Evolutionary conservation across 2,888 invertebrate genomes (phyloP), one percentile per base, ranked within the genome.

Genomic region (Drosophila paranaensis): DNA sequence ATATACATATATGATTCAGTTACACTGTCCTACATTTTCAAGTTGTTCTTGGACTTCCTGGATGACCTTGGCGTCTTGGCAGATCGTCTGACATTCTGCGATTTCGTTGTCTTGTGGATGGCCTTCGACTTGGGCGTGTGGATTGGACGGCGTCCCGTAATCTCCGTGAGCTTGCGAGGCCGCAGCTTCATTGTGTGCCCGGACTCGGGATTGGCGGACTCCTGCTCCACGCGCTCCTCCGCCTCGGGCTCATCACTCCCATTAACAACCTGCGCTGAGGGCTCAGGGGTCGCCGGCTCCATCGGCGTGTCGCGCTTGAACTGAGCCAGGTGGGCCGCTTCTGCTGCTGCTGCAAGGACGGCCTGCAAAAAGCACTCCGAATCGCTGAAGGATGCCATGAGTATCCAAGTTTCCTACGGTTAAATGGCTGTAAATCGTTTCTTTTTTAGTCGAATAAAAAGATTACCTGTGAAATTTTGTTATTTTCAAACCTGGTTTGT

Each of bases 201-300:
- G 5, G 25, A 10, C 9, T 27, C 5, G 30, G n/a, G 10, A 9
- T 6, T 20, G 11, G 11, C 11, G 11, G 11, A 6, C 45, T 20
- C 6, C 43, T 11, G 11, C 43, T 1, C 2, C 33, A 10, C 33
- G 1, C 13, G 14, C 25, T 25, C 45, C 25, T 25, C 45, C 6
- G 1, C 0, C 25, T 2, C 5, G 3, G 25, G 14, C 13, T 27
- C 46, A 14, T 14, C 9, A 1, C 0, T 0, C 2, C 3, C 1
- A 10, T 3, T 10, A 2, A 9, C 2, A 4, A 4, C 42, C 16
- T 42, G 30, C 30, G 13, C 13, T 0, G 20, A 3, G 10, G 0
- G 10, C 3, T 27, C 46, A 13, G 25, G 20, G 6, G 6, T 25
- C 9, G 0, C 46, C 14, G 2, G 0, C 9, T 30, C 10, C 11